These are phyloP conservation scores for Trichomycterus rosablanca DNA, from an alignment of 2,113 vertebrate genomes.

Conservation along the genomic window DNA sequence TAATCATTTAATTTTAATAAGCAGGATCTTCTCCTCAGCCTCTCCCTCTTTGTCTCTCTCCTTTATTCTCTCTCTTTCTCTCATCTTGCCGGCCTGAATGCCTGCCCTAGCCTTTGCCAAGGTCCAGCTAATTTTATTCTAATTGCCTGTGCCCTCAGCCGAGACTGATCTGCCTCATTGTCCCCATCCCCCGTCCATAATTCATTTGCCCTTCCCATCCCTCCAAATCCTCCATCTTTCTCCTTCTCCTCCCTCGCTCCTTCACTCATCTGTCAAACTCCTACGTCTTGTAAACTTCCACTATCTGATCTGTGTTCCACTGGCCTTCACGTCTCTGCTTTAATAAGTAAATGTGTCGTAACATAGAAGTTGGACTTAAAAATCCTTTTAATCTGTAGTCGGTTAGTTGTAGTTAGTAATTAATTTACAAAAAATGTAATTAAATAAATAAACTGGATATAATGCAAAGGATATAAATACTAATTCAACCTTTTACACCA, in stretches of 20 bases:
- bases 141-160: slow-evolving; percentile 62
- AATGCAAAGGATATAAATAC: too few species aligned
- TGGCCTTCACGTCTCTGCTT: slow-evolving; percentile 31
- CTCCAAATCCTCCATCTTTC: slow-evolving; percentile 40
- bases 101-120: slow-evolving; percentile 70
- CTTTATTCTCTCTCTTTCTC: slow-evolving; percentile 40
- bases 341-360: too few species aligned
- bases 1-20: slow-evolving; percentile 77
- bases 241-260: slow-evolving; percentile 14
- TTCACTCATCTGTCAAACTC: slow-evolving; percentile 25
- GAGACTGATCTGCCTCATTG: slow-evolving; percentile 61
- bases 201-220: slow-evolving; percentile 44
- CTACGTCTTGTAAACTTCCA: slow-evolving; percentile 37
- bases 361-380: too few species aligned
- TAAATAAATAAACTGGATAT: too few species aligned
- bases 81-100: slow-evolving; percentile 56
- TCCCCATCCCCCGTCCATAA: slow-evolving; percentile 54
- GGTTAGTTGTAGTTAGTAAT: too few species aligned
- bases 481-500: too few species aligned
- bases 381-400: too few species aligned
- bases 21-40: slow-evolving; percentile 59
- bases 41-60: slow-evolving; percentile 24
- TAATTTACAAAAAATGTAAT: too few species aligned
- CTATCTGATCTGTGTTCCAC: slow-evolving; percentile 43
- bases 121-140: slow-evolving; percentile 75